Conservation (phyloP, 2,888 invertebrate species). For the Chrysolina americana region DNA sequence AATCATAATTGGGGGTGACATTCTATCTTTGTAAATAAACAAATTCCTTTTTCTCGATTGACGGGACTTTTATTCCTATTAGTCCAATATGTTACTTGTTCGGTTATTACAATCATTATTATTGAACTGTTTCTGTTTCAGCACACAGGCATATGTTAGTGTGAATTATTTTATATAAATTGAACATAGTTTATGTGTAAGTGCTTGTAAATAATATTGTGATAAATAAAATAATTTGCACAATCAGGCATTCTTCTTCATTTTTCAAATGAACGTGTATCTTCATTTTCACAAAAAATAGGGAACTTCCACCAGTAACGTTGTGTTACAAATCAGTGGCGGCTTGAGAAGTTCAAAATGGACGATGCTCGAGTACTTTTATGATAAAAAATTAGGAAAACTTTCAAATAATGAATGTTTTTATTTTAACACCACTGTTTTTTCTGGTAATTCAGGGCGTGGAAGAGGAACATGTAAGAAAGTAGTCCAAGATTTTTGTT, state of each 20-base stretch:
- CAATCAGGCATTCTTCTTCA: slow-evolving; percentile 52
- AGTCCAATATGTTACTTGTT: slow-evolving; percentile 53
- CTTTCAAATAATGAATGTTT: too few relatives aligned
- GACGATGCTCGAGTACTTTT: too few relatives aligned
- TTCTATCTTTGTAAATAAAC: slow-evolving; percentile 46
- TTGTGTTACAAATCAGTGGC: too few relatives aligned
- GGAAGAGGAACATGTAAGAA: too few relatives aligned
- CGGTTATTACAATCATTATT: slow-evolving; percentile 53
- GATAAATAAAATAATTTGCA: slow-evolving; percentile 69
- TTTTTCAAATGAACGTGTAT: too few relatives aligned
- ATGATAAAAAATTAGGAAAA: too few relatives aligned
- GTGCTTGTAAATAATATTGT: slow-evolving; percentile 71
- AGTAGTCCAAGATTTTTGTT: too few relatives aligned
- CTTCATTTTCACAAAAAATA: too few relatives aligned
- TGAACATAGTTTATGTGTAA: slow-evolving; percentile 66
- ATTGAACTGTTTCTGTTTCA: slow-evolving; percentile 55
- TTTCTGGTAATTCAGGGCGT: too few relatives aligned
- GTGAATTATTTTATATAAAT: slow-evolving; percentile 65
- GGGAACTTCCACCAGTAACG: too few relatives aligned
- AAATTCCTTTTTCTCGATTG: slow-evolving; percentile 44
- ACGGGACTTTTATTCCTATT: slow-evolving; percentile 50
- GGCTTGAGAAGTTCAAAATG: too few relatives aligned
- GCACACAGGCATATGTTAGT: slow-evolving; percentile 60
- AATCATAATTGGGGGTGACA: slow-evolving; percentile 28
- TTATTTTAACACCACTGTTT: too few relatives aligned